Evolutionary conservation across 92 coral and sea anemone species (phyloP).

Genomic region (Epizoanthus ramosus): DNA sequence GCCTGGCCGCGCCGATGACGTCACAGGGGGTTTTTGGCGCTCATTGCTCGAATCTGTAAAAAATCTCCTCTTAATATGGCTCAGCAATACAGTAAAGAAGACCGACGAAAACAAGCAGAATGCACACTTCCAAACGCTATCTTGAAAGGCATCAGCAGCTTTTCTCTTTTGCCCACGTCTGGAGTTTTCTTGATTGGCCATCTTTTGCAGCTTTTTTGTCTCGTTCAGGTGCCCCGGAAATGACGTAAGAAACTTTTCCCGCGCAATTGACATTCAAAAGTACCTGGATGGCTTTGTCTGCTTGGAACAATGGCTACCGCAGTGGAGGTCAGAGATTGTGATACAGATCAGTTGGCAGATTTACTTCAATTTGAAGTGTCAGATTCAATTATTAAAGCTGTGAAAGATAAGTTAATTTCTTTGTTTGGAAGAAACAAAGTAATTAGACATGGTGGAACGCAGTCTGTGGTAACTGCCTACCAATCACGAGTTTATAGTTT

Average conservation of each 20-base stretch:
- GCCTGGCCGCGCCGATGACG: no score
- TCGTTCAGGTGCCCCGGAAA: background rate
- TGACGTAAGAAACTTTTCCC: background rate
- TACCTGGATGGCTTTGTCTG: background rate
- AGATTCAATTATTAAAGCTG: background rate
- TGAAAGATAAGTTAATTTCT: background rate
- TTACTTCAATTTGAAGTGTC: background rate
- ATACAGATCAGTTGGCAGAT: background rate
- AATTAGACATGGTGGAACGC: background rate
- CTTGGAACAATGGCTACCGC: background rate
- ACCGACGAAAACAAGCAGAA: conserved; percentile 18
- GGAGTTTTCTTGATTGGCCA: background rate
- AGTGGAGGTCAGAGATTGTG: background rate
- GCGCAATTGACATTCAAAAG: background rate
- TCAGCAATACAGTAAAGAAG: conserved; percentile 9
- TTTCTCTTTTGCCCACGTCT: background rate
- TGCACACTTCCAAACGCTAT: conserved; percentile 12
- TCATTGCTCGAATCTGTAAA: no score
- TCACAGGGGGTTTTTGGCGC: no score
- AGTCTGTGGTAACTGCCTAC: background rate
- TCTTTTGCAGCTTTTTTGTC: no score
- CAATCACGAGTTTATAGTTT: background rate
- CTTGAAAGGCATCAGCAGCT: background rate
- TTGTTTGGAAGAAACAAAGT: background rate
- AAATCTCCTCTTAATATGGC: no score